These are phyloP conservation scores for Caenorhabditis briggsae DNA, from an alignment of 1,140 invertebrate genomes.

Conservation along the genomic window DNA sequence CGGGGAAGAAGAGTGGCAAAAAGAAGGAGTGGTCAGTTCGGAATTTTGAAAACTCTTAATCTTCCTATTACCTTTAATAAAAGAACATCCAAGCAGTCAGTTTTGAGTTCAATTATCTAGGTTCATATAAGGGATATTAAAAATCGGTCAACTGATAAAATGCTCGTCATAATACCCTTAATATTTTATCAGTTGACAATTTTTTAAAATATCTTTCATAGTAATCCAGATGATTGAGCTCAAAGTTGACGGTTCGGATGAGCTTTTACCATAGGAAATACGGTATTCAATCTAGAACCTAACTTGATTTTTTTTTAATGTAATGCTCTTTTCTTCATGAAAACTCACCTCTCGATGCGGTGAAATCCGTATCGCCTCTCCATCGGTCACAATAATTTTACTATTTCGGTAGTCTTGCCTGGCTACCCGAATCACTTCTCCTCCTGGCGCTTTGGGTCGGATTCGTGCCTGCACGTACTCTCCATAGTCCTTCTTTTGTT, in stretches of 20 bases:
- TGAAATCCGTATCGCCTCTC: slow-evolving; percentile 40
- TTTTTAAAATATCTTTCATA: no score
- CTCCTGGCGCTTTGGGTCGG: slow-evolving; percentile 62
- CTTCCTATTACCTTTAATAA: no score
- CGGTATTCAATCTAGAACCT: no score
- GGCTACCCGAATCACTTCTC: slow-evolving; percentile 62
- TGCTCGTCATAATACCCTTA: no score
- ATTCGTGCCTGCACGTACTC: slow-evolving; percentile 68
- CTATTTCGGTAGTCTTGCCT: slow-evolving; percentile 49
- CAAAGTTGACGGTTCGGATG: no score
- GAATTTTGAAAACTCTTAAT: neutral
- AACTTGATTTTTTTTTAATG: neutral
- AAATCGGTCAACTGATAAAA: no score
- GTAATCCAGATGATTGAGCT: no score
- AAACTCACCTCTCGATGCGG: slow-evolving; percentile 19
- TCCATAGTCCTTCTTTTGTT: slow-evolving; percentile 40
- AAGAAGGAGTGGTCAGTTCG: neutral
- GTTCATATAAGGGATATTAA: no score
- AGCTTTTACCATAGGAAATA: no score
- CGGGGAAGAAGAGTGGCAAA: neutral
- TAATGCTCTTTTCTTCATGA: neutral
- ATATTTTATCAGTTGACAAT: no score
- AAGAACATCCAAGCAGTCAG: no score
- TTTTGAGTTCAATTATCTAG: no score
- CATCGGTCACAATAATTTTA: slow-evolving; percentile 50